Percentiles rank a stretch among this genome's conserved stretches.
Conservation (phyloP, 1,140 invertebrate genomes). For the Ceratina australensis region DNA sequence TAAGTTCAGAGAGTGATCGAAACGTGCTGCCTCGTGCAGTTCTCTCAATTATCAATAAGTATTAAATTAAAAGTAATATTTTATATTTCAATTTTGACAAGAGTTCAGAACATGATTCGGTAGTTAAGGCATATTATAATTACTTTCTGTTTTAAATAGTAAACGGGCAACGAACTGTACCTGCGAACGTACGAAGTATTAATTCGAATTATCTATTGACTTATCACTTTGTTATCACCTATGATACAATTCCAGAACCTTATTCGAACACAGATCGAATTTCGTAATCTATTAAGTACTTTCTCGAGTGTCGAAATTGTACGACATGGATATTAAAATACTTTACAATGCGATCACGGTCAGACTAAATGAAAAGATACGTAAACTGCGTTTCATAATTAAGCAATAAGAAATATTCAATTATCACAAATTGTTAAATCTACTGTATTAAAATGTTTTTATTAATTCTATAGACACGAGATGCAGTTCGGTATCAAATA, state of each 20-base stretch:
- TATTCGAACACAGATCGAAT: not conserved
- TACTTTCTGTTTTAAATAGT: not conserved
- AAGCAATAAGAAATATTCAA: not conserved
- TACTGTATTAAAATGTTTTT: too few species aligned
- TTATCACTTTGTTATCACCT: not conserved
- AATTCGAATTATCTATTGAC: not conserved
- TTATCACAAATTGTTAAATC: too few species aligned
- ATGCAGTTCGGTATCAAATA: not conserved
- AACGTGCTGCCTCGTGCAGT: not conserved
- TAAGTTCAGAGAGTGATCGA: not conserved
- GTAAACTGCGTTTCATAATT: too few species aligned
- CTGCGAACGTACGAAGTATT: not conserved
- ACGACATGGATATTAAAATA: slow-evolving; percentile 3
- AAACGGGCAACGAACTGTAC: not conserved
- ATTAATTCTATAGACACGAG: too few species aligned
- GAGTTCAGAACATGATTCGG: too few species aligned
- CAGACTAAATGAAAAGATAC: too few species aligned
- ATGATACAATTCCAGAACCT: not conserved
- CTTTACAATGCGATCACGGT: not conserved
- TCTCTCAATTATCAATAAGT: not conserved
- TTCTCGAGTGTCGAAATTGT: not conserved
- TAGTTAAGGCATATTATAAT: not conserved
- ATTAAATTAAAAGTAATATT: not conserved
- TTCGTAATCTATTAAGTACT: not conserved
- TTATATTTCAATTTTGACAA: not conserved